Base-by-base conservation (phyloP, 2,113 vertebrate genomes). In the Haemorhous mexicanus region DNA sequence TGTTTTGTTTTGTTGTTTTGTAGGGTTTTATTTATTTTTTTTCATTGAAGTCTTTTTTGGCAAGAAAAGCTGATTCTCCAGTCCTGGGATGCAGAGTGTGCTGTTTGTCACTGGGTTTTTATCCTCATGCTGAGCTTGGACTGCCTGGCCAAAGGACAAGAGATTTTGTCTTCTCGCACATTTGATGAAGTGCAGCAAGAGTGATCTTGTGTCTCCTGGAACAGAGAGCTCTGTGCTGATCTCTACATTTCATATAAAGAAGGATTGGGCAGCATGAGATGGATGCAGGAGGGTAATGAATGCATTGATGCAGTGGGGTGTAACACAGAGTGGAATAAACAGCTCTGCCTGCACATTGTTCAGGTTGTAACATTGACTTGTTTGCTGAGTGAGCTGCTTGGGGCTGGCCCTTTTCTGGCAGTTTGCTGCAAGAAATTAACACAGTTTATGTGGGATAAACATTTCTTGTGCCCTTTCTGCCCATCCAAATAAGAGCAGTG, bases 111-210 rank as follows among this genome's bases (percentile, higher is more conserved):
- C 41, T 10, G 32, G 32, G 24, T 12, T 58, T 92, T 69, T 39
- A 18, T 16, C 50, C 23, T n/a, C 1, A 0, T 9, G 32, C 74
- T 6, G 33, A 26, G 0, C 50, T 59, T 20, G 41, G 56, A 6
- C 17, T 53, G 59, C 28, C 37, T 23, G 22, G 32, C 23, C 74
- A 43, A 11, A 32, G 61, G 35, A 75, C 27, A 28, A 26, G 50
- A 55, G 21, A 12, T 79, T 16, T 33, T 41, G 30, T 18, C 11
- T 58, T 53, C 46, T 37, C 63, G 58, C 20, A 0, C 9, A 2
- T 55, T 39, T 41, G 46, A 10, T 35, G 3, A 26, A 49, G 22
- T 10, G 16, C 44, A 55, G 59, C 53, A 18, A 22, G 3, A 44
- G 21, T 6, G 28, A 46, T 70, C 43, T 9, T 18, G 15, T 46